phyloP scores from a whole-genome alignment of 2,888 invertebrate genomes.

The Deilephila porcellus region DNA sequence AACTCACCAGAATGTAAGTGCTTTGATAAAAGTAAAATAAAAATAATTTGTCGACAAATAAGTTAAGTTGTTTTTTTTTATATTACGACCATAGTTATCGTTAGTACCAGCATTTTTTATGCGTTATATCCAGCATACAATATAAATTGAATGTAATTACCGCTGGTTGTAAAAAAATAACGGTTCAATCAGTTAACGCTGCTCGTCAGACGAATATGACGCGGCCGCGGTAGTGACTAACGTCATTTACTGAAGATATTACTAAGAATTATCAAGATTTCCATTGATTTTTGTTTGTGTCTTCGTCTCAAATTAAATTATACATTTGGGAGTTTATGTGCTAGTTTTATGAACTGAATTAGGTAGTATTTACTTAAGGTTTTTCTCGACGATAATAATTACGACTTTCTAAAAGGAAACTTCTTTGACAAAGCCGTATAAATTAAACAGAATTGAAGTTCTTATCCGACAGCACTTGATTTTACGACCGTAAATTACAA shows the following conservation, averaged over 20 bases:
- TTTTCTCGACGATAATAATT: not conserved
- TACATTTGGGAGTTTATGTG: too few species aligned
- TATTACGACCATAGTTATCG: not conserved
- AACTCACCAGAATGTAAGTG: too few species aligned
- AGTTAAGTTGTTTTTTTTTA: not conserved
- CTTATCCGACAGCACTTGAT: constrained; percentile 13
- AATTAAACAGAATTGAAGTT: not conserved
- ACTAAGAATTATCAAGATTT: not conserved
- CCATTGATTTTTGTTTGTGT: not conserved
- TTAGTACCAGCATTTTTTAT: not conserved
- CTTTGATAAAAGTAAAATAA: not conserved
- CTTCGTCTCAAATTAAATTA: too few species aligned
- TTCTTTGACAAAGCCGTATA: not conserved
- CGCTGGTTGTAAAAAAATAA: constrained; percentile 62
- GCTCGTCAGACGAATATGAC: constrained; percentile 37
- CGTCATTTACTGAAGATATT: not conserved
- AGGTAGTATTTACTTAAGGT: not conserved
- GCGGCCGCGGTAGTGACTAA: not conserved
- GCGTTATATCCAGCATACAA: constrained; percentile 52
- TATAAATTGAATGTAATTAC: constrained; percentile 68
- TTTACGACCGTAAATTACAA: constrained; percentile 4
- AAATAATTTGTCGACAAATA: not conserved
- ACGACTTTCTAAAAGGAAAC: too few species aligned
- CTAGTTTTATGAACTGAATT: not conserved
- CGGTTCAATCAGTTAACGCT: constrained; percentile 55